These are phyloP conservation scores for Chydorus sphaericus DNA, from an alignment of 2,888 invertebrate species.

Conservation along the genomic window DNA sequence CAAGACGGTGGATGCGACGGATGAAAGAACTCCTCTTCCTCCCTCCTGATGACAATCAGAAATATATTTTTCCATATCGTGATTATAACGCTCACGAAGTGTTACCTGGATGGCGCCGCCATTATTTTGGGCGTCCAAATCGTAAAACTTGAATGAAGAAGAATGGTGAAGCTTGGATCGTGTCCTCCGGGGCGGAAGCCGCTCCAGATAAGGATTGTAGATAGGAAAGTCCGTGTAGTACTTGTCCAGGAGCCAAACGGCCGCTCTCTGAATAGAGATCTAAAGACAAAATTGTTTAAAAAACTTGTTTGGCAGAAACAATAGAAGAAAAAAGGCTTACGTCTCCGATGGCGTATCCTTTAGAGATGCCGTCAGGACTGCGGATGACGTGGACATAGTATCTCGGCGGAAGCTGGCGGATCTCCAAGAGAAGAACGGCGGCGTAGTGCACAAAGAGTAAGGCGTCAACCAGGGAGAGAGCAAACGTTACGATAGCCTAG, in stretches of 20 bases:
- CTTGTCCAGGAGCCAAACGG: constrained; percentile 82
- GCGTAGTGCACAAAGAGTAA: constrained; percentile 87
- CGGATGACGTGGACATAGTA: constrained; percentile 46
- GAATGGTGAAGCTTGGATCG: constrained; percentile 20
- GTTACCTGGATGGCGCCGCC: background rate
- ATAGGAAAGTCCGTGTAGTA: constrained; percentile 94
- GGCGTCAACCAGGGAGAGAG: constrained; percentile 83
- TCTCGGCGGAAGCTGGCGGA: constrained; percentile 77
- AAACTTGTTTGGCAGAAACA: background rate
- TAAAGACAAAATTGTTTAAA: constrained; percentile 31
- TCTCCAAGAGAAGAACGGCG: constrained; percentile 81
- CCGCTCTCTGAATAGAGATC: constrained; percentile 85
- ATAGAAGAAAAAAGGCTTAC: constrained; percentile 15
- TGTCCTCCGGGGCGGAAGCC: constrained; percentile 43
- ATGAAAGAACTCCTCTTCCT: constrained; percentile 1
- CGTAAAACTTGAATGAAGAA: constrained; percentile 77
- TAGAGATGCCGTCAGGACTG: constrained; percentile 87
- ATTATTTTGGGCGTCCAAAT: constrained; percentile 49
- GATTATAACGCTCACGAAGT: background rate
- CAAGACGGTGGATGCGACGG: constrained; percentile 41
- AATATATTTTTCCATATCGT: background rate
- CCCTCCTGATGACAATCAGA: background rate
- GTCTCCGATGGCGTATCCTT: constrained; percentile 64
- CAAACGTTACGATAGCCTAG: constrained; percentile 72
- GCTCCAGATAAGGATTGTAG: constrained; percentile 90